A percentile compares a stretch with the other conserved stretches of the same genome.
phyloP scores from a whole-genome alignment of 2,113 vertebrate species.

The Pogonocichla stellata region DNA sequence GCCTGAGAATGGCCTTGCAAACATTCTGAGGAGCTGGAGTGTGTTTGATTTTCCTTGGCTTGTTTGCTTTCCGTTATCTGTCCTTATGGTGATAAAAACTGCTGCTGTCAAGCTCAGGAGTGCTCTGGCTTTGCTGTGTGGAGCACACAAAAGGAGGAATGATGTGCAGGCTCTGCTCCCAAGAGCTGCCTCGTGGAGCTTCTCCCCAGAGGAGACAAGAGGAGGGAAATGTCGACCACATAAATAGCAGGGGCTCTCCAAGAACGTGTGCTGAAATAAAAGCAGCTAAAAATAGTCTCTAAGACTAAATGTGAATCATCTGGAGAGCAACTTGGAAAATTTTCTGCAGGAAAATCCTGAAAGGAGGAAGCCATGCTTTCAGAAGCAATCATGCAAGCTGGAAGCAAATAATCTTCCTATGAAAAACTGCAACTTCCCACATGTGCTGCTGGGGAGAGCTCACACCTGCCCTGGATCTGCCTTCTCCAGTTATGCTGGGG shows the following conservation, averaged over 20 bases:
- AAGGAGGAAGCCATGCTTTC: neutral
- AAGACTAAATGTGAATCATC: constrained; percentile 20
- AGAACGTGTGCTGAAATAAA: constrained; percentile 20
- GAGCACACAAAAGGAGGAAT: neutral
- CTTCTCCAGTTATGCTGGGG: neutral
- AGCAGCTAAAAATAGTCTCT: constrained; percentile 26
- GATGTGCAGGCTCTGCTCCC: neutral
- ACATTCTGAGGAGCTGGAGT: neutral
- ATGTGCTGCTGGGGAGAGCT: neutral
- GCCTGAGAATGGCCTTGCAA: neutral
- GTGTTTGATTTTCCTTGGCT: constrained; percentile 23
- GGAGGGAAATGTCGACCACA: neutral
- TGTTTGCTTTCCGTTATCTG: constrained; percentile 33
- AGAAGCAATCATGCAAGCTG: neutral
- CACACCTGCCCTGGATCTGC: neutral
- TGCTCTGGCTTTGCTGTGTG: neutral
- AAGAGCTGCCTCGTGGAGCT: neutral
- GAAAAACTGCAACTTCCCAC: neutral
- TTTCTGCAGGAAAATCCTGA: constrained; percentile 8
- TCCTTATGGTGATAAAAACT: neutral
- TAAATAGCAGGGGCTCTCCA: constrained; percentile 9
- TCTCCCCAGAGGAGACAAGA: neutral
- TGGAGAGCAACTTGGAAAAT: neutral
- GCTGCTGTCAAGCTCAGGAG: neutral
- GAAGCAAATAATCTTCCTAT: neutral